Base-by-base conservation (phyloP, 2,797 vertebrate genomes). In the Danio kyathit region DNA sequence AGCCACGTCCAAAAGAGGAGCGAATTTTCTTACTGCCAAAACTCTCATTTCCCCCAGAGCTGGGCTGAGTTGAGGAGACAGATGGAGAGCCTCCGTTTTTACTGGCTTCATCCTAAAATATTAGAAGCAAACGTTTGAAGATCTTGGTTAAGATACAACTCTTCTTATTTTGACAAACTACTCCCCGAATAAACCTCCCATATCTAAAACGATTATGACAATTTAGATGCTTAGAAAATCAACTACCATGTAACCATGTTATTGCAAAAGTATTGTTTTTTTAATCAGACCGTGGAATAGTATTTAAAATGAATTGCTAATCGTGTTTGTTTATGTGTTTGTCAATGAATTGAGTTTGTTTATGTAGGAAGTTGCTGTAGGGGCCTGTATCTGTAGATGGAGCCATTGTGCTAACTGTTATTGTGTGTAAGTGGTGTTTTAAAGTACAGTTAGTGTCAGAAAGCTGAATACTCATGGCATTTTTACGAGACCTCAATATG, bases 1-100 rank as follows among this genome's bases (percentile, higher is more conserved):
- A 98, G 14, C 97, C 97, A 0, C 97, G 94, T 52, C 97, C 97
- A 56, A 99, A 99, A 0, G 97, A 98, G 2, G 97, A 92, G 6
- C 98, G 95, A n/a, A 89, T 91, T 90, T 96, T 98, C 76, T 95
- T 97, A 13, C 93, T 91, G 17, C 97, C 97, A 74, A 98, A 99
- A 29, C 86, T 90, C 16, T 95, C 95, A 0, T 94, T 92, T 0
- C 92, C 92, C 0, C 86, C 5, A 0, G 89, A 2, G 38, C 83
- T 89, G 6, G 88, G 17, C 0, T 92, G 95, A 16, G 67, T 10
- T 0, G 92, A 90, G 46, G 92, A 90, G 74, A 91, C 89, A 4
- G 90, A 90, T 69, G 93, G 92, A 2, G 95, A 92, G 38, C 81
- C 89, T 7, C 87, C 57, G 0, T 89, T 92, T 0, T 78, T 91